Conservation (phyloP, 2,888 invertebrate genomes). For the Cheilosia vulpina region DNA sequence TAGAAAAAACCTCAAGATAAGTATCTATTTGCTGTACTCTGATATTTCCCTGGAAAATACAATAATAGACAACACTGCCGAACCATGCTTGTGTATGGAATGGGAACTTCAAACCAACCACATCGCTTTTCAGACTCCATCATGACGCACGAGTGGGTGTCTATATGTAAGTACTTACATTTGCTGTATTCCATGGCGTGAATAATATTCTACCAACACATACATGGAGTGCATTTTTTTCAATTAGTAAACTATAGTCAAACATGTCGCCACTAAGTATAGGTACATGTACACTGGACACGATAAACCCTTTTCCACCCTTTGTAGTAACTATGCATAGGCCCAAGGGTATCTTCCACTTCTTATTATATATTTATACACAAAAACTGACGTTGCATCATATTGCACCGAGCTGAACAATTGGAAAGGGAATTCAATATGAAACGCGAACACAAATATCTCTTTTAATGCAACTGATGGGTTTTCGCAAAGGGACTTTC, state of each 20-base stretch:
- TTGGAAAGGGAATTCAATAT: conserved; percentile 64
- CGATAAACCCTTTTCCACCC: background rate
- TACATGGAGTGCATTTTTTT: conserved; percentile 50
- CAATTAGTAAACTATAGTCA: conserved; percentile 51
- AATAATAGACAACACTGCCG: conserved; percentile 1
- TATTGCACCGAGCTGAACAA: conserved; percentile 22
- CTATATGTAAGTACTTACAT: no score
- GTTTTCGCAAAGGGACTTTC: conserved; percentile 26
- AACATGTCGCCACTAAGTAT: conserved; percentile 39
- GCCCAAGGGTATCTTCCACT: conserved; percentile 48
- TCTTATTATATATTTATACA: conserved; percentile 15
- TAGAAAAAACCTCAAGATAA: conserved; percentile 50
- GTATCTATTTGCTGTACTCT: conserved; percentile 57
- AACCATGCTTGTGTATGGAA: conserved; percentile 8
- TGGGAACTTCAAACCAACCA: conserved; percentile 20
- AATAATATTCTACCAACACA: background rate
- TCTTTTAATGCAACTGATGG: conserved; percentile 35
- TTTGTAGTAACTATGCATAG: background rate
- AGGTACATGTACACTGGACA: background rate
- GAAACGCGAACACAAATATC: conserved; percentile 46
- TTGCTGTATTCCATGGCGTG: no score
- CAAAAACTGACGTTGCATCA: conserved; percentile 1
- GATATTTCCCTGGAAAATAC: conserved; percentile 22
- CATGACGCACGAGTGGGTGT: no score
- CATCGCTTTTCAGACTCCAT: conserved; percentile 3